Evolutionary conservation across 1,140 invertebrate genomes (phyloP), one percentile per base, ranked within the genome.

Genomic region (Meloidogyne chitwoodi): DNA sequence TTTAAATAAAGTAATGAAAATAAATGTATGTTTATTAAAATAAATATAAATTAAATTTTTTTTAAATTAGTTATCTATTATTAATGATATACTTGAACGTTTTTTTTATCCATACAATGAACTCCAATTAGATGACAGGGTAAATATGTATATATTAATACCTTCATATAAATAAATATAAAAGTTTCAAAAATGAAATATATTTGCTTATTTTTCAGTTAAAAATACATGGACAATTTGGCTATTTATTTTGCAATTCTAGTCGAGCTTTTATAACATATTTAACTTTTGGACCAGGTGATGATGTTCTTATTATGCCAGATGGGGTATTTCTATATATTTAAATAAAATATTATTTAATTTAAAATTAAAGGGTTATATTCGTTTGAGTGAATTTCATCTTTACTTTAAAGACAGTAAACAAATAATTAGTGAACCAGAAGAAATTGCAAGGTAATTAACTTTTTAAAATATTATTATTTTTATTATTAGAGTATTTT

Each of bases 81-180:
- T 84, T 6, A 81, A 83, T 80, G 80, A 81, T 65, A 82, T 70
- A 27, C 83, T 84, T 26, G 79, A 84, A 38, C 84, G 84, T 12
- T 81, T 78, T 66, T 81, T 81, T 29, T 19, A 75, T 38, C 80
- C 80, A 41, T 81, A 84, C 63, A 29, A 48, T 41, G 22, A 67
- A 31, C 69, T 81, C 19, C 62, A 74, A 22, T 19, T 48, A 62
- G 44, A 70, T 34, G 82, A 81, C 24, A 81, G 80, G 41, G 66
- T 34, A 67, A 67, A 67, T n/a, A 24, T 38, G 65, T 19, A 67
- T 67, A 5, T 22, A 74, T 22, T 74, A 8, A 27, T n/a, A n/a
- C n/a, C n/a, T n/a, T n/a, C n/a, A n/a, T n/a, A n/a, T n/a, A n/a
- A n/a, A 77, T n/a, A 4, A 34, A 4, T 34, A 41, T 41, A 41